Base-by-base conservation (phyloP, 2,113 vertebrate species). In the Perognathus longimembris region DNA sequence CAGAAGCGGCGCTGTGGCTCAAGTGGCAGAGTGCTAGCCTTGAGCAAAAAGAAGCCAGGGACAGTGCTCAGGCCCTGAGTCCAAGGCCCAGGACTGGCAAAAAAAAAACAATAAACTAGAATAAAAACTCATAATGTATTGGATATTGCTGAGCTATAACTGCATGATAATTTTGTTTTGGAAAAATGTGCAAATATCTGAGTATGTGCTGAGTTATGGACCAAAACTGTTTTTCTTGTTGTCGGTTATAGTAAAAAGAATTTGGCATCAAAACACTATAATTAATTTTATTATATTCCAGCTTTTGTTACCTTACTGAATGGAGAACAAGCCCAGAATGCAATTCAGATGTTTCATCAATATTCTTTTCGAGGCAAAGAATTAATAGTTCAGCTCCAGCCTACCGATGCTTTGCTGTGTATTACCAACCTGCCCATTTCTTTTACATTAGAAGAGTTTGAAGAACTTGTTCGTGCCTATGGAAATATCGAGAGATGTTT, bases 401-500 rank as follows among this genome's bases (percentile, higher is more conserved):
- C 99, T 28, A 99, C 99, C 0, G 99, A 99, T 91, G 99, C 99
- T 9, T 98, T 99, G 97, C 98, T 99, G 9, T 99, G 99, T 96
- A 96, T 99, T 96, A 99, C 99, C 95, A 99, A 99, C 96, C 98
- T 99, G 95, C 99, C 99, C 54, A 85, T 97, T 69, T 98, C 98
- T 5, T 98, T 99, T 79, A 98, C 98, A 0, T 96, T 98, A 1
- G 97, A 98, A 89, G 98, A 99, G 96, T 99, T 99, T 90, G 99
- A 99, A 98, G 99, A 99, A 81, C 98, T 99, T 57, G 99, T 99
- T 63, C 98, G 99, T 32, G 95, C 98, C 3, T 99, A 99, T 4
- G 99, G 99, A 66, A 99, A 99, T n/a, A 98, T 99, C 0, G 99
- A 99, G 97, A 98, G 99, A 69, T 99, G 99, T 97, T 99, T 99